Base-by-base conservation (phyloP, 2,797 vertebrate genomes). In the Acanthurus tractus region DNA sequence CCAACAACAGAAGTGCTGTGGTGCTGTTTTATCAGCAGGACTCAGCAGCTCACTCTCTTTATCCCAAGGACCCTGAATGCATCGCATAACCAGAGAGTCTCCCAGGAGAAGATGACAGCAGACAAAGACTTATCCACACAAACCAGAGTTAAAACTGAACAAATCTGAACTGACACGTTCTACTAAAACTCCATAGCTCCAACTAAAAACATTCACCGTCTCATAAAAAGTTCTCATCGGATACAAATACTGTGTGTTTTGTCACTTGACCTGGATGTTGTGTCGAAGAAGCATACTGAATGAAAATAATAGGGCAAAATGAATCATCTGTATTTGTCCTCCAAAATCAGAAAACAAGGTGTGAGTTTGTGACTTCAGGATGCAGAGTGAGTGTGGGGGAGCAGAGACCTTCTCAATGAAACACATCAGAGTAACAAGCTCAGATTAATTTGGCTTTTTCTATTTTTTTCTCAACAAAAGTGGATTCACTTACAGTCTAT, bases 11-110 rank as follows among this genome's bases (percentile, higher is more conserved):
- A 56, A 17, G 25, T 9, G 42, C 54, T 55, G 42, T 15, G 29
- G n/a, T 22, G 44, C 25, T 17, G 6, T 57, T 78, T 63, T 73
- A 79, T 68, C 76, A 56, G 70, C 70, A 50, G 15, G 29, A 55
- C 36, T 68, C 70, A 78, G 76, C 40, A 36, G 56, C 57, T 64
- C 6, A 1, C 34, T 38, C 12, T 23, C 34, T 70, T 82, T 78
- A 55, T 78, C 52, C 62, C 7, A 4, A 58, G 61, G 49, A 46
- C 64, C 29, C 67, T 59, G 52, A 74, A 64, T 15, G 12, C 64
- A 50, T 42, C 20, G 0, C 22, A 53, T 20, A 78, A 57, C n/a
- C 70, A 68, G 50, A 44, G 18, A 23, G 22, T 15, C 4, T 63
- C 68, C 62, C 42, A 22, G 13, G 52, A 44, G 63, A 13, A 11